Evolutionary conservation across 2,888 invertebrate species (phyloP).

Genomic region (Clunio marinus): DNA sequence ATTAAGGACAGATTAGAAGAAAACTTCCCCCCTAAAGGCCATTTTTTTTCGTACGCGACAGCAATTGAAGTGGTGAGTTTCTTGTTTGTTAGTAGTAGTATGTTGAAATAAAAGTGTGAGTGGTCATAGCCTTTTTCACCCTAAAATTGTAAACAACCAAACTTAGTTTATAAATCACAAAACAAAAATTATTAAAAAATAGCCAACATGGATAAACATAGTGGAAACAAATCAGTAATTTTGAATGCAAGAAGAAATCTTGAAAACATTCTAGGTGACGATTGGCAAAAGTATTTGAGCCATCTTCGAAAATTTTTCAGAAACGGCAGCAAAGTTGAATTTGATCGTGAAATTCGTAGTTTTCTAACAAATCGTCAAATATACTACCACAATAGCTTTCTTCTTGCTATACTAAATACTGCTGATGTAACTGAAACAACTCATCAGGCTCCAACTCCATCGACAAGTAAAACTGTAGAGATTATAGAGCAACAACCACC

Average conservation of each 20-base stretch:
- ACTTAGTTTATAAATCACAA: background rate
- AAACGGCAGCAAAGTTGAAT: slow-evolving; percentile 74
- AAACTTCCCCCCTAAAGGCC: no score
- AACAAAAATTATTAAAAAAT: background rate
- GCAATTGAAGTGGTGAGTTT: no score
- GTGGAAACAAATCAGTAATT: background rate
- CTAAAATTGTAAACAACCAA: no score
- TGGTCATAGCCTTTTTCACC: no score
- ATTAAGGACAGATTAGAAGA: no score
- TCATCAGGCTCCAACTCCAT: slow-evolving; percentile 42
- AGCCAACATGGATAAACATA: background rate
- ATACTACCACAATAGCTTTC: slow-evolving; percentile 78
- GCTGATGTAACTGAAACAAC: slow-evolving; percentile 54
- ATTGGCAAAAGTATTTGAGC: slow-evolving; percentile 64
- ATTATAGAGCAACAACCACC: slow-evolving; percentile 44
- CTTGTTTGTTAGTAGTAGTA: no score
- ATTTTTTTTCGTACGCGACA: no score
- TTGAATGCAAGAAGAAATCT: slow-evolving; percentile 34
- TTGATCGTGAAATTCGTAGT: slow-evolving; percentile 73
- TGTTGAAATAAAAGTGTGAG: no score
- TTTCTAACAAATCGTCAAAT: slow-evolving; percentile 69
- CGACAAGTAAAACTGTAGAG: background rate
- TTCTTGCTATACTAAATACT: slow-evolving; percentile 73
- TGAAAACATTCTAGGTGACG: slow-evolving; percentile 57
- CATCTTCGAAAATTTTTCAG: slow-evolving; percentile 74